These are phyloP conservation scores for Austrolebias charrua DNA, from an alignment of 2,797 vertebrate species.

Conservation along the genomic window DNA sequence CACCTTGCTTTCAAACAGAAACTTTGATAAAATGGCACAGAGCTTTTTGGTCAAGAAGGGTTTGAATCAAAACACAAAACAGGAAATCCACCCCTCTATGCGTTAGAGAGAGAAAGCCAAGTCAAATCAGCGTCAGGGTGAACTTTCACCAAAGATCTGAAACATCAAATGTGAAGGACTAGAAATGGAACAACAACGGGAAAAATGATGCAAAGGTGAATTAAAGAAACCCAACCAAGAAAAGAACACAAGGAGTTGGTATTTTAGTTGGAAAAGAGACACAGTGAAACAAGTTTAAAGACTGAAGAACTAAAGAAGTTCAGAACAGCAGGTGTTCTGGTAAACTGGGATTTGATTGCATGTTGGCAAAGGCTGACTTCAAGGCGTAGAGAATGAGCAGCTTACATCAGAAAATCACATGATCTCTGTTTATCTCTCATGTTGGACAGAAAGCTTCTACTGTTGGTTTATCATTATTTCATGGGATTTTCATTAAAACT, in stretches of 20 bases:
- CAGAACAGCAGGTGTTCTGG: too few species aligned
- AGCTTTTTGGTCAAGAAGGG: conserved; percentile 19
- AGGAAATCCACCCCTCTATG: not conserved
- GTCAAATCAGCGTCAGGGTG: not conserved
- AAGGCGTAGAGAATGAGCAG: too few species aligned
- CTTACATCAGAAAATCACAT: too few species aligned
- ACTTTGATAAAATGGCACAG: conserved; percentile 43
- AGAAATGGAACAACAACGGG: not conserved
- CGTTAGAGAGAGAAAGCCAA: not conserved
- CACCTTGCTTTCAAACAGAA: conserved; percentile 39
- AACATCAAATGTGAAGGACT: conserved; percentile 7
- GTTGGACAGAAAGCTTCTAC: too few species aligned
- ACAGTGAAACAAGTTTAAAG: conserved; percentile 46
- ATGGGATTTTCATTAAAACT: too few species aligned
- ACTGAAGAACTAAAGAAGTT: conserved; percentile 17
- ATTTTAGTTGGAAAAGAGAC: conserved; percentile 23
- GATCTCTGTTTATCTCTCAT: too few species aligned
- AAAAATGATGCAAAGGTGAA: conserved; percentile 6
- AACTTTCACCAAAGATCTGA: conserved; percentile 15
- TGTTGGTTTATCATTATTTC: too few species aligned
- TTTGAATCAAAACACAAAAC: conserved; percentile 31
- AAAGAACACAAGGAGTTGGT: conserved; percentile 11
- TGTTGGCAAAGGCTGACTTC: too few species aligned
- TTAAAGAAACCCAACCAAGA: conserved; percentile 7
- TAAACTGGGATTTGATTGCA: too few species aligned